These are phyloP conservation scores for Microchirus variegatus DNA, from an alignment of 2,797 vertebrate species.

Conservation along the genomic window DNA sequence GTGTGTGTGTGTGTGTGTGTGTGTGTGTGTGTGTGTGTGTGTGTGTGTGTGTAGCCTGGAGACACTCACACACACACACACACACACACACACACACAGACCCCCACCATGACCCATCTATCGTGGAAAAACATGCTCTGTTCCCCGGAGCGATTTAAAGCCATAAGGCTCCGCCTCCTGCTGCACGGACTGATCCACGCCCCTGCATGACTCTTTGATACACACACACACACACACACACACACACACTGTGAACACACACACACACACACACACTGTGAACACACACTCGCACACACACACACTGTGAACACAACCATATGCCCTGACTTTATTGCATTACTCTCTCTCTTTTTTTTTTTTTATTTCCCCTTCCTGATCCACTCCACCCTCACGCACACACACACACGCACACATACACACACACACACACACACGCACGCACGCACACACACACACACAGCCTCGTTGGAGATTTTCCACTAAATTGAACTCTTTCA, in stretches of 20 bases:
- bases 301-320: conserved; percentile 20
- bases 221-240: conserved; percentile 34
- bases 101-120: conserved; percentile 45
- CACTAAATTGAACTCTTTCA: conserved; percentile 81
- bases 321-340: conserved; percentile 55
- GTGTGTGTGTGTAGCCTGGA: conserved; percentile 39
- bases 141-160: conserved; percentile 64
- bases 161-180: conserved; percentile 60
- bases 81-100: conserved; percentile 22
- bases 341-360: too few relatives aligned
- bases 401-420: conserved; percentile 16
- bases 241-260: conserved; percentile 8
- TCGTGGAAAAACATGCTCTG: conserved; percentile 60
- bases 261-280: conserved; percentile 35
- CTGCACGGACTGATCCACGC: conserved; percentile 47
- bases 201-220: conserved; percentile 37
- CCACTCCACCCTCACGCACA: conserved; percentile 19
- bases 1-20: conserved; percentile 11
- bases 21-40: conserved; percentile 28
- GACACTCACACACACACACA: conserved; percentile 16
- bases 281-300: conserved; percentile 26
- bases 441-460: conserved; percentile 13
- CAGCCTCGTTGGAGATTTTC: conserved; percentile 76
- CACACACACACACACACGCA: conserved; percentile 23
- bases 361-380: conserved; percentile 13